Conservation (phyloP, 2,113 vertebrate species). For the Passerina amoena region DNA sequence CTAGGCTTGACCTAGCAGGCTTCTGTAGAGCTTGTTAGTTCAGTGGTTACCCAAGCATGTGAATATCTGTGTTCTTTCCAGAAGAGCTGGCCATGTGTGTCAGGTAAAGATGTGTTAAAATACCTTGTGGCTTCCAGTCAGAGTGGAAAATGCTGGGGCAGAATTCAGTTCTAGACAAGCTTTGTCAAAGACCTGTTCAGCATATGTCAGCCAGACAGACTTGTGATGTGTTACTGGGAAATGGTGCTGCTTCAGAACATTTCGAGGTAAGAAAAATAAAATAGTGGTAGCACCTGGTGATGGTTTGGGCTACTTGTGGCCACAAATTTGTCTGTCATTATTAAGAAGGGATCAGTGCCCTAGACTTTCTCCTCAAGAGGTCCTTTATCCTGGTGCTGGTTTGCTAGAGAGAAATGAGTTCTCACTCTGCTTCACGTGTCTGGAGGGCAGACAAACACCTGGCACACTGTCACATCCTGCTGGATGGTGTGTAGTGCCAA, state of each 20-base stretch:
- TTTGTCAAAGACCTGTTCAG: background rate
- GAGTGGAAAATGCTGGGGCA: background rate
- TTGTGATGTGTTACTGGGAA: background rate
- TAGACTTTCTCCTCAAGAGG: background rate
- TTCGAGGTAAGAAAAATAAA: background rate
- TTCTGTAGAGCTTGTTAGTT: background rate
- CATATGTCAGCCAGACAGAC: background rate
- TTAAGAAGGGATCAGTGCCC: background rate
- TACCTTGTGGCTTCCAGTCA: background rate
- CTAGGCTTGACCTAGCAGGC: conserved; percentile 16
- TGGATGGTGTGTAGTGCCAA: background rate
- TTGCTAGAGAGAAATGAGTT: background rate
- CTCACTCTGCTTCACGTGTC: background rate
- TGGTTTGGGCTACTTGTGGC: background rate
- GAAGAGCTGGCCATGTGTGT: background rate
- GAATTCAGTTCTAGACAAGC: background rate
- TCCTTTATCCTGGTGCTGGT: background rate
- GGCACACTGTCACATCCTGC: background rate
- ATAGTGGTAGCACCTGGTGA: background rate
- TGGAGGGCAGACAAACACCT: background rate
- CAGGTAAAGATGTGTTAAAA: background rate
- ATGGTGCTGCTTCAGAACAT: background rate
- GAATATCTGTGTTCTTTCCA: background rate
- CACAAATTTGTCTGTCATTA: background rate
- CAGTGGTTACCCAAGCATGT: background rate